phyloP scores from a whole-genome alignment of 2,113 vertebrate species.

The Marmota monax region DNA sequence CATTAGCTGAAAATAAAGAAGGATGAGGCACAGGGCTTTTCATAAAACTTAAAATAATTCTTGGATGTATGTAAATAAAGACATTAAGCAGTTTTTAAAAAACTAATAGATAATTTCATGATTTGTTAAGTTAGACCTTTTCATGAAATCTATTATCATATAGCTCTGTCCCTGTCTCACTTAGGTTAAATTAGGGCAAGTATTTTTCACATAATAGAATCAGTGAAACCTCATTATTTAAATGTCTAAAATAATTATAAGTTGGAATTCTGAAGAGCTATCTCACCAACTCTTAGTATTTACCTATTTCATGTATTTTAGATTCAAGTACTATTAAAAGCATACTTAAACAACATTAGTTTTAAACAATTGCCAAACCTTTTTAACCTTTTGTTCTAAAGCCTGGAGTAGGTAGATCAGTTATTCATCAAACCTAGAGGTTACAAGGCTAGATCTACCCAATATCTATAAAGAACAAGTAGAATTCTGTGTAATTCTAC shows the following conservation, averaged over 20 bases:
- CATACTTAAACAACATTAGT: slow-evolving; percentile 52
- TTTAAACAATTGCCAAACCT: slow-evolving; percentile 21
- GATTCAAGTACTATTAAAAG: slow-evolving; percentile 58
- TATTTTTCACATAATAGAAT: slow-evolving; percentile 70
- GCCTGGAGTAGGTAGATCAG: not conserved
- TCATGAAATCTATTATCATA: slow-evolving; percentile 69
- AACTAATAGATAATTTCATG: not conserved
- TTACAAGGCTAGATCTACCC: not conserved
- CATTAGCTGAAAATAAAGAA: slow-evolving; percentile 15
- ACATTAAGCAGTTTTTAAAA: slow-evolving; percentile 37
- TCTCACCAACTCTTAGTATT: slow-evolving; percentile 61
- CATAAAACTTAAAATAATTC: slow-evolving; percentile 63
- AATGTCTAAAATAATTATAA: slow-evolving; percentile 78
- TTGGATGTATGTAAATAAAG: slow-evolving; percentile 44
- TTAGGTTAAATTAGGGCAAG: slow-evolving; percentile 76
- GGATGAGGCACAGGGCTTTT: not conserved
- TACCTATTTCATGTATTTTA: slow-evolving; percentile 67
- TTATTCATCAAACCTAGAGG: not conserved
- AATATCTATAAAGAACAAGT: not conserved
- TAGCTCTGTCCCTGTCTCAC: not conserved
- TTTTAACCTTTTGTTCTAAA: slow-evolving; percentile 54
- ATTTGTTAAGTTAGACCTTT: slow-evolving; percentile 54
- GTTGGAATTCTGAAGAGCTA: slow-evolving; percentile 71
- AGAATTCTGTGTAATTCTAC: not conserved
- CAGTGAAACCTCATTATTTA: slow-evolving; percentile 79